Conservation (phyloP, 2,113 vertebrate species). For the Felis chaus region DNA sequence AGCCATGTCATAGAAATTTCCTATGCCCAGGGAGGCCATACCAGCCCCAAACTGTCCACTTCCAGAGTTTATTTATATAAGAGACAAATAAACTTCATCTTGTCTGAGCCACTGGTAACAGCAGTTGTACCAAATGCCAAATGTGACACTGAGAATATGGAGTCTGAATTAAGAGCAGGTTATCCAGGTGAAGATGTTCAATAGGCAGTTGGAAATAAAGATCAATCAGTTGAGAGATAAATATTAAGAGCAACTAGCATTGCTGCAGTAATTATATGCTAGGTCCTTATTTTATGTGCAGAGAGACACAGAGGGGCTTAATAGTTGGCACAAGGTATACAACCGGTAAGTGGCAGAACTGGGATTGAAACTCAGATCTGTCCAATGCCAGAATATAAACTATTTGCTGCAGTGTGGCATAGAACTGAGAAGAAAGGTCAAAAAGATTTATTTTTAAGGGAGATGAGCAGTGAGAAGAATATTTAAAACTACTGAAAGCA, state of each 20-base stretch:
- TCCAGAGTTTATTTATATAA: not conserved
- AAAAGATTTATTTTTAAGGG: slow-evolving; percentile 6
- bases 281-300: not conserved
- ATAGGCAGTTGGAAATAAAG: not conserved
- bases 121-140: not conserved
- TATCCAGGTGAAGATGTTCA: not conserved
- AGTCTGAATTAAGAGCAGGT: slow-evolving; percentile 13
- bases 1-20: not conserved
- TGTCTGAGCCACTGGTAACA: not conserved
- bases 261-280: not conserved
- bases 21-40: not conserved
- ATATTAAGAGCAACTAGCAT: not conserved
- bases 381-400: not conserved
- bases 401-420: not conserved
- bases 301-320: not conserved
- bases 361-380: not conserved
- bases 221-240: not conserved
- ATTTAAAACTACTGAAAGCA: not conserved
- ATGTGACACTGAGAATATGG: not conserved
- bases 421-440: not conserved
- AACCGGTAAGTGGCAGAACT: not conserved
- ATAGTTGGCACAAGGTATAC: not conserved
- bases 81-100: not conserved
- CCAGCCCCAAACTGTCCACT: not conserved
- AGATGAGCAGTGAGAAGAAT: not conserved